Conservation (phyloP, 2,888 invertebrate genomes). For the Rhyacophila evoluta region DNA sequence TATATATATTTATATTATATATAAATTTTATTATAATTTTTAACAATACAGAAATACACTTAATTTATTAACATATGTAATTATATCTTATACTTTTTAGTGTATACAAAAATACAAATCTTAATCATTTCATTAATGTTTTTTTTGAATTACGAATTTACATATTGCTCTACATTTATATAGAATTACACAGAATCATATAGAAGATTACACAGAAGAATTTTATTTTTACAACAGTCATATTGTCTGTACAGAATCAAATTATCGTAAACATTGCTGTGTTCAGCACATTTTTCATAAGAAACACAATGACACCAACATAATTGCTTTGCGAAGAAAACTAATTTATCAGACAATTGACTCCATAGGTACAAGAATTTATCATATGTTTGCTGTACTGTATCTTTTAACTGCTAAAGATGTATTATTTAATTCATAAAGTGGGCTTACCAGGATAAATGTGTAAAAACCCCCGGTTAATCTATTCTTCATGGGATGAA, state of each 20-base stretch:
- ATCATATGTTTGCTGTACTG: too few species aligned
- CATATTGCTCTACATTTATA: background rate
- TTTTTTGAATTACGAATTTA: background rate
- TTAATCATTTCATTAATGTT: background rate
- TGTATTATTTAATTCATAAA: too few species aligned
- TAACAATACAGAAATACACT: background rate
- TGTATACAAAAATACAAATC: constrained; percentile 10
- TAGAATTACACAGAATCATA: background rate
- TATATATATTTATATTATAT: background rate
- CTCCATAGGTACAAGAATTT: too few species aligned
- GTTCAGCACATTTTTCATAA: too few species aligned
- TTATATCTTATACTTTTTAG: background rate
- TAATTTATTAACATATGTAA: background rate
- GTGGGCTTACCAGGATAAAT: too few species aligned
- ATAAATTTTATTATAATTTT: background rate
- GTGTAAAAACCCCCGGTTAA: too few species aligned
- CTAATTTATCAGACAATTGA: too few species aligned
- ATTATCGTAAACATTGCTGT: too few species aligned
- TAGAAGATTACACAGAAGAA: background rate
- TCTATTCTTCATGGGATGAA: too few species aligned
- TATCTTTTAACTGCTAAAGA: too few species aligned
- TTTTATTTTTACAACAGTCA: constrained; percentile 4
- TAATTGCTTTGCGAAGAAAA: too few species aligned
- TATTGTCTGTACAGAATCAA: background rate
- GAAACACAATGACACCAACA: too few species aligned